A percentile compares a stretch with the other conserved stretches of the same genome.
Evolutionary conservation across 1,140 invertebrate genomes (phyloP).

Genomic region (Drosophila tristis): DNA sequence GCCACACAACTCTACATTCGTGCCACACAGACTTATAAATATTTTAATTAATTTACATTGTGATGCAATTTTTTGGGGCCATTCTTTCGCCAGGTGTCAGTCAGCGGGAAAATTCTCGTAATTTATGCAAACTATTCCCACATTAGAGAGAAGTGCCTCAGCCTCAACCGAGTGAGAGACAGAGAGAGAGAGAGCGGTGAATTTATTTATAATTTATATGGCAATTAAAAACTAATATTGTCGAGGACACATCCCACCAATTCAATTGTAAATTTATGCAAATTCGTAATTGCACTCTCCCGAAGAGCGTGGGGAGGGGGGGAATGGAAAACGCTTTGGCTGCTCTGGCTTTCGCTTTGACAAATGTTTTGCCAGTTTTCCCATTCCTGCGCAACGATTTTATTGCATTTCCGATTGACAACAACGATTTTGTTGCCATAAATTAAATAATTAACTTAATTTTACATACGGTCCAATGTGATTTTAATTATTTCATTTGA

Average conservation of each 20-base stretch:
- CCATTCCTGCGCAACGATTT: constrained; percentile 17
- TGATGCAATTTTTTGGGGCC: constrained; percentile 21
- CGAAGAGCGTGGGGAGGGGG: neutral
- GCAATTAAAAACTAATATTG: constrained; percentile 82
- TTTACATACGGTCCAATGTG: constrained; percentile 58
- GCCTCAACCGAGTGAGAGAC: neutral
- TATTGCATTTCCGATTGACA: constrained; percentile 34
- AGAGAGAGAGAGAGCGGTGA: constrained; percentile 8
- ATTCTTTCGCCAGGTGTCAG: constrained; percentile 22
- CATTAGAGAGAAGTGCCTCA: constrained; percentile 26
- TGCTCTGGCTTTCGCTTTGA: constrained; percentile 10
- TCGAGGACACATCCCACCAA: constrained; percentile 28
- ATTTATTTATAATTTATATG: constrained; percentile 82
- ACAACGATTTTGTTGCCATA: constrained; percentile 53
- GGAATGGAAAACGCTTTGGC: too few species aligned
- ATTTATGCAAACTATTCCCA: constrained; percentile 74
- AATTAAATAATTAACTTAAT: constrained; percentile 81
- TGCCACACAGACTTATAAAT: constrained; percentile 58
- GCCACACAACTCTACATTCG: constrained; percentile 13
- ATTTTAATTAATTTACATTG: constrained; percentile 80
- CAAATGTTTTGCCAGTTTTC: constrained; percentile 40
- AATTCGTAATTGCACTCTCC: constrained; percentile 71
- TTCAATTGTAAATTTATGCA: constrained; percentile 75
- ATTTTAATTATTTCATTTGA: constrained; percentile 78
- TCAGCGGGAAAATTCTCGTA: constrained; percentile 26